Base-by-base conservation (phyloP, 2,113 vertebrate species). In the Tricholaema leucomelas region DNA sequence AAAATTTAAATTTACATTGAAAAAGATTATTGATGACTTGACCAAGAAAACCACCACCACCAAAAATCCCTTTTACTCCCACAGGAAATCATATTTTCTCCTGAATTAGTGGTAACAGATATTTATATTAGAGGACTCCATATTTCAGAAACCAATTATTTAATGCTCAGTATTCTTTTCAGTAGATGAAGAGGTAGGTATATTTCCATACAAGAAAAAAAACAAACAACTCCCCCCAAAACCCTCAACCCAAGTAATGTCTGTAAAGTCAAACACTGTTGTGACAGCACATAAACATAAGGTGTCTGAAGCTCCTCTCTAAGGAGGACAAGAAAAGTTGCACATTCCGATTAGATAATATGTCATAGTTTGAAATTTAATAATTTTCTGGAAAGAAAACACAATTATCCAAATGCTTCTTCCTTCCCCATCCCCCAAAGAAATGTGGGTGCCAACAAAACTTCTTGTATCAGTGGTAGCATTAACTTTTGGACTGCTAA, bases 131-230 rank as follows among this genome's bases (percentile, higher is more conserved):
- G 75, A 95, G 50, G 94, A 97, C 92, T 97, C 96, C 65, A 10
- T 96, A 93, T 96, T 97, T 97, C 95, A 97, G 95, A 94, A 97
- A 97, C 96, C 96, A 97, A 93, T 96, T 96, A 96, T 98, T 97
- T 97, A 94, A 98, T 97, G 95, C 94, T 97, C 94, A 94, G 91
- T 97, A 89, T 96, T 97, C 76, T 96, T 97, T 97, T 92, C 97
- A 97, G 96, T 94, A 96, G 96, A 94, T 92, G 90, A 98, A 98
- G 98, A 98, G 97, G 98, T 98, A 98, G 98, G 97, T 97, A 94
- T 96, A 97, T 96, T 97, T 97, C 96, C 96, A 98, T 76, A 85
- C 87, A 95, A 81, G 91, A 94, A 95, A 97, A 95, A 91, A 64
- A 52, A 27, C 25, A 54, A 54, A 54, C 11, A 28, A 44, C 44